Evolutionary conservation across 64 coral and sea anemone species (phyloP), one percentile per base, ranked within the genome.

Genomic region (Montipora foliosa): DNA sequence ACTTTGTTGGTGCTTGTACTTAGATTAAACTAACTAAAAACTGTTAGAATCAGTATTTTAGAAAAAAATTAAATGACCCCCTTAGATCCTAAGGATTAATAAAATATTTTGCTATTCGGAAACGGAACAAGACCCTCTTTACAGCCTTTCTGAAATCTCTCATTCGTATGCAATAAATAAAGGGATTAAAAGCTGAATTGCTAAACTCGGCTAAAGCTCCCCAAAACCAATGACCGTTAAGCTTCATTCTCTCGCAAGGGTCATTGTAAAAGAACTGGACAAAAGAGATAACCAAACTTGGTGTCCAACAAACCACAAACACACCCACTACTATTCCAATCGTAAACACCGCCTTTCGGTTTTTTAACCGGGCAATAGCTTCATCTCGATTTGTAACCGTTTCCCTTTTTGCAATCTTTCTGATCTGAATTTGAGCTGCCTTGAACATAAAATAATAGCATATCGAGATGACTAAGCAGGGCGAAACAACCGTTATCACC

Each of bases 321-420:
- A 97, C 44, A 8, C 75, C 81, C 5, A 92, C 75, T n/a, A 97
- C 69, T 24, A 97, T 91, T 9, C 67, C 92, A 47, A 91, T 74
- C 6, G 95, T 97, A 22, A 22, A 74, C 5, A 86, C 92, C 16
- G 95, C 95, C 49, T 97, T 97, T 19, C 79, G 84, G 67, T 97
- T 94, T 19, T 97, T 97, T 14, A 79, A 77, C 46, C 72, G 72
- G 25, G 6, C 87, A 20, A 44, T 20, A 72, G 22, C 74, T 72
- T 79, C 50, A 44, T 73, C 13, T 58, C 49, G 37, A 4, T 78
- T 74, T 11, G 14, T 12, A 11, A 6, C 4, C 8, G 83, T n/a
- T 5, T 21, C 79, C 10, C 49, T 57, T 2, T 37, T 15, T 8
- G 55, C 52, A 83, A 96, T 91, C 81, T 49, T 67, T 66, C 48